Conservation (phyloP, 92 coral and sea anemone genomes). For the Galaxea fascicularis region DNA sequence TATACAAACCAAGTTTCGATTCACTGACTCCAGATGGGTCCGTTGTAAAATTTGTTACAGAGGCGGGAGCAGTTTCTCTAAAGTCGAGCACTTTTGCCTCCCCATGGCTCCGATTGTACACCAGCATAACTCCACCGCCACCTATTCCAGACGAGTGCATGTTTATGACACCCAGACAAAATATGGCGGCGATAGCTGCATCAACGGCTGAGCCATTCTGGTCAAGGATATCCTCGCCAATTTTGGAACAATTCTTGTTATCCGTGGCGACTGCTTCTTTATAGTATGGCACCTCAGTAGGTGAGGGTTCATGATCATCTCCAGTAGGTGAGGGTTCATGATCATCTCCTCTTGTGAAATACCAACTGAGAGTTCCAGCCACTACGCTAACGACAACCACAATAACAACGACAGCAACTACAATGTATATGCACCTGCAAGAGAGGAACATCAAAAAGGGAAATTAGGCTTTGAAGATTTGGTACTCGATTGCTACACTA, state of each 20-base stretch:
- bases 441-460: no score
- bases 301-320: no score
- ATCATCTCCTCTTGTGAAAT: background rate
- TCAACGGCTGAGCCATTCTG: conserved; percentile 89
- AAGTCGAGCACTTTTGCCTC: conserved; percentile 70
- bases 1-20: conserved; percentile 42
- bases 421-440: no score
- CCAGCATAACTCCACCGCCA: conserved; percentile 91
- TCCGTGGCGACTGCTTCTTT: conserved; percentile 81
- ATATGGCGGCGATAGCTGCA: conserved; percentile 92
- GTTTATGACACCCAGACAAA: conserved; percentile 90
- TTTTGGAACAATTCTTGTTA: conserved; percentile 73
- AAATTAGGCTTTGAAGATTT: no score
- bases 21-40: background rate
- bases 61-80: conserved; percentile 81
- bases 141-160: conserved; percentile 95
- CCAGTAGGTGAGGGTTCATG: no score
- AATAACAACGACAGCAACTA: no score
- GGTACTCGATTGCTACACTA: no score
- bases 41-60: conserved; percentile 67
- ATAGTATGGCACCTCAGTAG: conserved; percentile 59
- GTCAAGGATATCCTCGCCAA: conserved; percentile 73
- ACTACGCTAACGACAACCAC: no score
- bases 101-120: conserved; percentile 50
- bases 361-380: background rate